Evolutionary conservation across 2,888 invertebrate species (phyloP), one percentile per base, ranked within the genome.

Genomic region (Crematogaster levior): DNA sequence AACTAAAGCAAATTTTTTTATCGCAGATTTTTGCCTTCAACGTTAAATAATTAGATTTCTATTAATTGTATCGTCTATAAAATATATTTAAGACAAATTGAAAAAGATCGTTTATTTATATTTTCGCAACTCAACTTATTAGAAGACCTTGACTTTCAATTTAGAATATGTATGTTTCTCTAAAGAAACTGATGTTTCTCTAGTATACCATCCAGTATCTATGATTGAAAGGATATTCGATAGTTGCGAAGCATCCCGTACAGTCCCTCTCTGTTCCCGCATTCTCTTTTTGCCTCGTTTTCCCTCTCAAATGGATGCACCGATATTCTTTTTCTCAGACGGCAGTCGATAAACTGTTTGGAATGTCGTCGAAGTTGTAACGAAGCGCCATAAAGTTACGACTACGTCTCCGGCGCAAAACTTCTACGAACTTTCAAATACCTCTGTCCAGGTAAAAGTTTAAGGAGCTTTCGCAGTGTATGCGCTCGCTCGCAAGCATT

Each of bases 391-490:
- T 53, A 79, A 53, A 80, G 63, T 68, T 63, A 61, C 82, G 58
- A 84, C 82, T 65, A 60, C 66, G 81, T 74, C 66, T 81, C 83
- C 48, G 58, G 63, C 63, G 30, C 66, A 51, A 46, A 43, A 84
- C 74, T 86, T 61, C 53, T 63, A 79, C 74, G 48, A 86, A 86
- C 84, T 82, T 84, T 81, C 81, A 79, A 81, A 84, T 81, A 79
- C 61, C 68, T 63, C 63, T 46, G 27, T 51, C 56, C 74, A 79
- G 70, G 56, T 60, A 80, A 68, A 86, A 82, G 72, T 86, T 86
- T 82, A 75, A 86, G 80, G 80, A 82, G 86, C 82, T 84, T 86
- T 68, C 53, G 61, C 34, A 65, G 77, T 30, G 43, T 51, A 7
- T 79, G 18, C 40, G 53, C 7, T 46, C 43, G 43, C 21, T n/a